These are phyloP conservation scores for Eulemur coronatus DNA, from an alignment of 2,797 vertebrate genomes.

Conservation along the genomic window DNA sequence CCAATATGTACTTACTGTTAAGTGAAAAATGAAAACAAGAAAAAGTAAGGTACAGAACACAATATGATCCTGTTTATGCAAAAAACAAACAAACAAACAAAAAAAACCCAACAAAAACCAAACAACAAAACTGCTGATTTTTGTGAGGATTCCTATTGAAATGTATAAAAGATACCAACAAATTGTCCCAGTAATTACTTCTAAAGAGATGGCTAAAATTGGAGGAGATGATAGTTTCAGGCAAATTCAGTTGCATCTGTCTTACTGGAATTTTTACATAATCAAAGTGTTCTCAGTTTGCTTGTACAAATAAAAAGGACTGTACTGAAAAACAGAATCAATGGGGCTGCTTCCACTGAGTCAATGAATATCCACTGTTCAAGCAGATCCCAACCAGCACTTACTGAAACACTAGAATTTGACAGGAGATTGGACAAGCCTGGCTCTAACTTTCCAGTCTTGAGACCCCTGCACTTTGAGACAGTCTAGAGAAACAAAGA, in stretches of 20 bases:
- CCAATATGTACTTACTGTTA: not conserved
- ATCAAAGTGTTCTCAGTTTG: not conserved
- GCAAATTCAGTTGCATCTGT: not conserved
- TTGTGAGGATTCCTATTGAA: not conserved
- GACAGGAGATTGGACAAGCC: not conserved
- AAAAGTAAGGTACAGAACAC: not conserved
- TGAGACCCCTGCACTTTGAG: not conserved
- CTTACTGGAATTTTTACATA: slow-evolving; percentile 5
- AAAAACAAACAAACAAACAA: not conserved
- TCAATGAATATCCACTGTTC: not conserved
- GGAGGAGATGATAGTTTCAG: not conserved
- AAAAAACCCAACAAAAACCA: not conserved
- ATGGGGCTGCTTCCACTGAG: not conserved
- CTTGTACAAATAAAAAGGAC: not conserved
- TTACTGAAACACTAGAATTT: not conserved
- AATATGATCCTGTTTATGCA: not conserved
- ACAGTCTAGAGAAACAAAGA: not conserved
- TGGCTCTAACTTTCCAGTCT: not conserved
- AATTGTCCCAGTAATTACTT: not conserved
- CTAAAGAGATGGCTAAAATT: not conserved
- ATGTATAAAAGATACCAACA: not conserved
- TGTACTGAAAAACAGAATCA: not conserved
- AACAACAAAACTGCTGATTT: not conserved
- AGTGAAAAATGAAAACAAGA: not conserved
- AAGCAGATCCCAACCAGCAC: not conserved